These are phyloP conservation scores for Formicarius rufipectus DNA, from an alignment of 2,113 vertebrate species.

Conservation along the genomic window DNA sequence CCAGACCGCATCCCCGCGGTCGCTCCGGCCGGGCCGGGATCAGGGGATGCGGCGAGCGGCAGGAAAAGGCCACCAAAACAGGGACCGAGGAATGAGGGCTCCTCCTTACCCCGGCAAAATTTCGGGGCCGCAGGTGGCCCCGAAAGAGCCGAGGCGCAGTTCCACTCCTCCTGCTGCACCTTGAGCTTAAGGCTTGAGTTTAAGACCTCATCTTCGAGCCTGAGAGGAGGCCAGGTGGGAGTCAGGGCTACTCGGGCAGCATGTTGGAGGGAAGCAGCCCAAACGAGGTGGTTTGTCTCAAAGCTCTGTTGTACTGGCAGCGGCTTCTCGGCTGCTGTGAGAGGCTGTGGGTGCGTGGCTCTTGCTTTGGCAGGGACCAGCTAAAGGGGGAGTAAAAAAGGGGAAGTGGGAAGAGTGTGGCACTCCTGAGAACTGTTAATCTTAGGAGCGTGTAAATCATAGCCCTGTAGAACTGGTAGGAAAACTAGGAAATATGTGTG, in stretches of 20 bases:
- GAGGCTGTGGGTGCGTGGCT: background rate
- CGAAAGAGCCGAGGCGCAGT: rapidly evolving
- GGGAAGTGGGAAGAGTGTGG: background rate
- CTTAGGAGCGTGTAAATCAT: rapidly evolving
- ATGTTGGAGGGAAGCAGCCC: background rate
- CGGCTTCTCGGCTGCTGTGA: background rate
- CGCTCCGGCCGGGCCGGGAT: too few relatives aligned
- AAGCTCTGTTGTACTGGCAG: rapidly evolving
- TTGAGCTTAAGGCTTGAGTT: background rate
- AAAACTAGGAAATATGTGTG: background rate
- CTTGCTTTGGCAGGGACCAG: background rate
- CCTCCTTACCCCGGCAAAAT: background rate
- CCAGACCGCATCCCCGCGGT: too few relatives aligned
- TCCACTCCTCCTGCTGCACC: rapidly evolving
- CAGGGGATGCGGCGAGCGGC: background rate
- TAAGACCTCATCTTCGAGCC: too few relatives aligned
- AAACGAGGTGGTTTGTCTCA: background rate
- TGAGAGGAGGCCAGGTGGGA: background rate
- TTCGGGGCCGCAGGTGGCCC: background rate
- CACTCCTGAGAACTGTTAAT: background rate
- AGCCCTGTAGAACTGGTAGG: background rate
- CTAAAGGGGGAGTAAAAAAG: background rate
- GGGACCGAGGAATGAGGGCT: too few relatives aligned
- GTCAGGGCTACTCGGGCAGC: too few relatives aligned
- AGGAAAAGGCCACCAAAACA: background rate